phyloP scores from a whole-genome alignment of 1,140 invertebrate genomes.

The Lepidurus packardi region DNA sequence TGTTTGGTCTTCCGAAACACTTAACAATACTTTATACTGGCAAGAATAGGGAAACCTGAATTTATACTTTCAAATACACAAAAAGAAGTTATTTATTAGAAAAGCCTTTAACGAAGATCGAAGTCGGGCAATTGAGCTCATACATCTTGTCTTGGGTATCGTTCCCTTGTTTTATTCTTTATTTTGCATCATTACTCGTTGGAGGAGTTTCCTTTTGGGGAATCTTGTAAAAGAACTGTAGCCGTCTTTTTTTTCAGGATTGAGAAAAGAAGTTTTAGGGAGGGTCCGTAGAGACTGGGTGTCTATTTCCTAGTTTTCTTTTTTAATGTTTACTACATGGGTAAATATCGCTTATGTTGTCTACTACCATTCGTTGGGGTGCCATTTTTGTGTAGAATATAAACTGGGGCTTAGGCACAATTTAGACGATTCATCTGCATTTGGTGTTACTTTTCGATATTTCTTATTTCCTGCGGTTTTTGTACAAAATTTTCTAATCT shows the following conservation, averaged over 20 bases:
- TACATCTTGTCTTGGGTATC: slow-evolving; percentile 2
- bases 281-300: not conserved
- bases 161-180: not conserved
- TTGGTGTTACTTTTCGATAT: too few relatives aligned
- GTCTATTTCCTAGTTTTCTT: not conserved
- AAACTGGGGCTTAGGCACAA: too few relatives aligned
- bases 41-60: too few relatives aligned
- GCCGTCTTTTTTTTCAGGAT: not conserved
- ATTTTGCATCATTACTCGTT: not conserved
- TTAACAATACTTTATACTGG: too few relatives aligned
- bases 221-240: not conserved
- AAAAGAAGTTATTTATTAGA: not conserved
- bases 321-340: not conserved
- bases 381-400: too few relatives aligned
- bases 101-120: not conserved
- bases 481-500: too few relatives aligned
- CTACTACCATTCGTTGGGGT: too few relatives aligned
- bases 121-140: not conserved
- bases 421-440: too few relatives aligned
- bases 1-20: too few relatives aligned
- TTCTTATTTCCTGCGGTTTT: too few relatives aligned
- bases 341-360: not conserved
- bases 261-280: not conserved
- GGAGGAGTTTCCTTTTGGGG: not conserved
- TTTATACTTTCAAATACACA: not conserved